These are phyloP conservation scores for Hirtodrosophila alboralis DNA, from an alignment of 2,888 invertebrate species.

Conservation along the genomic window DNA sequence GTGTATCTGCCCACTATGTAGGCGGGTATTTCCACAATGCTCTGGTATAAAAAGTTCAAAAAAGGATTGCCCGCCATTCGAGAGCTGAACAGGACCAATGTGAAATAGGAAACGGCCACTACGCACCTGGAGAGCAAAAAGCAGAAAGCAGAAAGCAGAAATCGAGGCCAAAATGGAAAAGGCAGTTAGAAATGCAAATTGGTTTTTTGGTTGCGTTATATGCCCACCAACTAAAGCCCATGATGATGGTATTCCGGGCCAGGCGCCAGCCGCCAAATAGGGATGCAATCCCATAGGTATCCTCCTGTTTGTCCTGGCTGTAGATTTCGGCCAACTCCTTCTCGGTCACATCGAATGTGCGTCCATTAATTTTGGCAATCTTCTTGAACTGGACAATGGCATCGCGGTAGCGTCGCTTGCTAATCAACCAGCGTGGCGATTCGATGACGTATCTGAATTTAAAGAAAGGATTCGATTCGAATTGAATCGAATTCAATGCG, in stretches of 20 bases:
- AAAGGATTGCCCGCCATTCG: slow-evolving; percentile 87
- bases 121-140: slow-evolving; percentile 86
- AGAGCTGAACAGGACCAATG: slow-evolving; percentile 85
- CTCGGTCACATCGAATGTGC: slow-evolving; percentile 82
- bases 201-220: slow-evolving; percentile 34
- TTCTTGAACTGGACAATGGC: slow-evolving; percentile 85
- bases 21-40: slow-evolving; percentile 87
- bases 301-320: slow-evolving; percentile 80
- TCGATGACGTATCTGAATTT: slow-evolving; percentile 86
- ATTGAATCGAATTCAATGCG: neutral
- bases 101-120: slow-evolving; percentile 85
- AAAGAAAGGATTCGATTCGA: neutral
- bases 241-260: slow-evolving; percentile 85
- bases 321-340: slow-evolving; percentile 84
- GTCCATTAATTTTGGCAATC: slow-evolving; percentile 86
- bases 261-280: slow-evolving; percentile 86
- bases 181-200: slow-evolving; percentile 72
- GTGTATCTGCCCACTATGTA: slow-evolving; percentile 86
- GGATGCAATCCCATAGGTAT: slow-evolving; percentile 85
- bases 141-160: slow-evolving; percentile 35
- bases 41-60: slow-evolving; percentile 87
- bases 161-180: slow-evolving; percentile 29
- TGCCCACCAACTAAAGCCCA: slow-evolving; percentile 85
- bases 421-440: slow-evolving; percentile 88
- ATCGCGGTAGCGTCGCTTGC: slow-evolving; percentile 85